These are phyloP conservation scores for Rhagonycha lutea DNA, from an alignment of 2,888 invertebrate genomes.

Conservation along the genomic window DNA sequence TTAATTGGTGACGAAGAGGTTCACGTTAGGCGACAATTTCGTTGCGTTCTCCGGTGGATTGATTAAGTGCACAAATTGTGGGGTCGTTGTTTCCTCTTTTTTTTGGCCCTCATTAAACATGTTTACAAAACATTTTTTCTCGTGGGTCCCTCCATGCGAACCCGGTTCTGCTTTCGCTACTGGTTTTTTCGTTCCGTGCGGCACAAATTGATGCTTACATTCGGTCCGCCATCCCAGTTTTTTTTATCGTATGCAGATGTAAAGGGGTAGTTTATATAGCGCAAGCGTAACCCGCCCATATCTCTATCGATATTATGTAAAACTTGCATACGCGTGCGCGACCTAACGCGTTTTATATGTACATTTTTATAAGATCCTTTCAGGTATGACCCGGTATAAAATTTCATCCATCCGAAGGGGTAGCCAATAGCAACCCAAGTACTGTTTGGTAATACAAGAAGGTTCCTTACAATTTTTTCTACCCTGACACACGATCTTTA, in stretches of 20 bases:
- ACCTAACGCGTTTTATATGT: conserved; percentile 53
- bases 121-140: background rate
- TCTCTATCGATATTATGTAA: conserved; percentile 57
- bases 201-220: conserved; percentile 7
- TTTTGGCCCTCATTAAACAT: background rate
- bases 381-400: conserved; percentile 44
- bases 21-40: background rate
- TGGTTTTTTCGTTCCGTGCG: conserved; percentile 1
- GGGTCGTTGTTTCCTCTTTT: background rate
- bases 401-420: conserved; percentile 51
- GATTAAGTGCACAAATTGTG: background rate
- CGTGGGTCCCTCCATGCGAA: background rate
- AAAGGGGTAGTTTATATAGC: conserved; percentile 50
- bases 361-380: conserved; percentile 53
- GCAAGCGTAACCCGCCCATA: conserved; percentile 53
- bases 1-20: background rate
- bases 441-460: conserved; percentile 37
- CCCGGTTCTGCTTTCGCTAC: background rate
- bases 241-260: conserved; percentile 51
- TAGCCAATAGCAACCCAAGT: conserved; percentile 53
- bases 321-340: conserved; percentile 51
- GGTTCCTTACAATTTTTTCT: conserved; percentile 35
- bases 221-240: conserved; percentile 43
- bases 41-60: background rate
- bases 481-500: conserved; percentile 45